Evolutionary conservation across 2,888 invertebrate genomes (phyloP), one percentile per base, ranked within the genome.

Genomic region (Drosophila limbata): DNA sequence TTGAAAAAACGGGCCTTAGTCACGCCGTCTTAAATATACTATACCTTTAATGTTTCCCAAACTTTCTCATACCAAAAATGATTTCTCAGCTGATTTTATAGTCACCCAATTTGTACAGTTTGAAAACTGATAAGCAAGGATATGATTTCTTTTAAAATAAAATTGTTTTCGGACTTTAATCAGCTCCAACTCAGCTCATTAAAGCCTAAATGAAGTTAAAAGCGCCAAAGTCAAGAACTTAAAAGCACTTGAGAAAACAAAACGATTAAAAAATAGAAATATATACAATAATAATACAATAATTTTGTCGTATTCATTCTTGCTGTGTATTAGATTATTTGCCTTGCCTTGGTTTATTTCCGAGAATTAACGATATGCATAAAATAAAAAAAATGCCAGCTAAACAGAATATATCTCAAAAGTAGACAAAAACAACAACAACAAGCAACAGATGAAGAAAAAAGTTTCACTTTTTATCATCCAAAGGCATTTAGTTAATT

Each of bases 391-490:
- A 84, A 76, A 60, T 45, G 76, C 76, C 50, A 65, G 65, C 61
- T 61, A 64, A 77, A 77, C 65, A 77, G 44, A 44, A 57, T 45
- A 57, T 45, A 66, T 73, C 69, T 71, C 57, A 40, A 68, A 69
- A 66, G 42, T 69, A 61, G 65, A 81, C 61, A 73, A 73, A 72
- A 64, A 53, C 48, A 47, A 69, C 25, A 62, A 57, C 21, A 69
- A 69, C 42, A 62, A 45, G 39, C n/a, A 42, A 48, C 25, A 62
- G 51, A 52, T 50, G 21, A 60, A 42, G 33, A 56, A 76, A 62
- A 84, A 86, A 82, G 88, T 90, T 90, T 90, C 90, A 90, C 90
- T 90, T 90, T 90, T 89, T 79, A 88, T 83, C 74, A 88, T 79
- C 73, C 77, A 77, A 81, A 76, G 80, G 84, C 87, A 90, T 90